phyloP scores from a whole-genome alignment of 1,140 invertebrate species.

The Formica selysi region DNA sequence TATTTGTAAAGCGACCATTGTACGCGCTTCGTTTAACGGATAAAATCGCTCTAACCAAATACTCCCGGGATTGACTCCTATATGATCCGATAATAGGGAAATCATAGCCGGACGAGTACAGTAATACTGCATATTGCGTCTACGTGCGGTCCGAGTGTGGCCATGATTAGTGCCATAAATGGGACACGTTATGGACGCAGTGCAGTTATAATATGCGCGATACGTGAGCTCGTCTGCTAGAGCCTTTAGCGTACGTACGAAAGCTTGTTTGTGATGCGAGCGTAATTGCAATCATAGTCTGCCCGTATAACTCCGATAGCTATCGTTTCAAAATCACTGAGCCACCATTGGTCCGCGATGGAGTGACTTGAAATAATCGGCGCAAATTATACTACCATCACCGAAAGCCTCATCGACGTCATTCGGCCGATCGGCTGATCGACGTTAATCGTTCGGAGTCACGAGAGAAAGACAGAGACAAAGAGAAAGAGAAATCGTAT shows the following conservation, averaged over 20 bases:
- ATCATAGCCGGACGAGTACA: constrained; percentile 53
- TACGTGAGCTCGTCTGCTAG: constrained; percentile 21
- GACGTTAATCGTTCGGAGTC: constrained; percentile 67
- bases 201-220: constrained; percentile 61
- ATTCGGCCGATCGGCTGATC: constrained; percentile 49
- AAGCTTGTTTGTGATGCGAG: constrained; percentile 31
- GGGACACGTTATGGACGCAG: constrained; percentile 61
- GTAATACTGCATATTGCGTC: constrained; percentile 66
- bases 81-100: constrained; percentile 69
- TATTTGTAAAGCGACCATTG: constrained; percentile 25
- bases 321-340: constrained; percentile 64
- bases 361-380: constrained; percentile 69
- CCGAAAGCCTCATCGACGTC: constrained; percentile 54
- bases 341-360: neutral
- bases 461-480: constrained; percentile 16
- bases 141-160: constrained; percentile 69
- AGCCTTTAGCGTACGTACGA: constrained; percentile 48
- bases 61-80: constrained; percentile 47
- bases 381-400: constrained; percentile 46
- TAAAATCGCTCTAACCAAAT: constrained; percentile 53
- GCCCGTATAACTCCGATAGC: constrained; percentile 60
- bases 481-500: constrained; percentile 21
- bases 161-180: constrained; percentile 67
- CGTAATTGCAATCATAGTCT: constrained; percentile 61
- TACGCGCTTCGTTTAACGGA: constrained; percentile 15